Conservation (phyloP, 2,113 vertebrate species). For the Petroica traversi region DNA sequence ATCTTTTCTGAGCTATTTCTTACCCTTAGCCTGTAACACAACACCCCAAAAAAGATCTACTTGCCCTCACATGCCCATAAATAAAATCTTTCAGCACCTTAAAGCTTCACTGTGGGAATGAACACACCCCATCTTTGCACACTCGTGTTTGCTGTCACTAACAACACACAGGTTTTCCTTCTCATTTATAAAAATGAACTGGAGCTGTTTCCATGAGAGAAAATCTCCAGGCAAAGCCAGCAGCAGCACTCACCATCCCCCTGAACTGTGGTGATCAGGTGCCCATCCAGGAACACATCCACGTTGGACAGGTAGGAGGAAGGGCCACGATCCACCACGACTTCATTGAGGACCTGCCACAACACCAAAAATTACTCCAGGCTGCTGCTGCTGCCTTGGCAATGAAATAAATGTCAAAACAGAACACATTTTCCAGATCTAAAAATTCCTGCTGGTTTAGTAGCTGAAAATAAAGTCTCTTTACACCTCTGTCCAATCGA, state of each 20-base stretch:
- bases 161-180: too few relatives aligned
- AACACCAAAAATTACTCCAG: neutral
- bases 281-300: constrained; percentile 82
- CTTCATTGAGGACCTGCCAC: constrained; percentile 82
- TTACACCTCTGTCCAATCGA: neutral
- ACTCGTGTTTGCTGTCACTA: neutral
- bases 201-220: neutral
- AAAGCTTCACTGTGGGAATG: accelerated
- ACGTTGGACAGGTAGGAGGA: constrained; percentile 86
- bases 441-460: neutral
- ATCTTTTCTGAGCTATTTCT: neutral
- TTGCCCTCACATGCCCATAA: neutral
- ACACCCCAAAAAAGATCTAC: neutral
- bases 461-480: neutral
- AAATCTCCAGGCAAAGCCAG: neutral
- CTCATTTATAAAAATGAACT: too few relatives aligned
- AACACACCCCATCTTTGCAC: neutral
- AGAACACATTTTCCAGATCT: neutral
- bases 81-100: neutral
- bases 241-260: constrained; percentile 78
- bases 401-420: neutral
- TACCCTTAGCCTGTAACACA: neutral
- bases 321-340: constrained; percentile 84
- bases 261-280: constrained; percentile 85
- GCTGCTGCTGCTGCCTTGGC: neutral